Evolutionary conservation across 2,888 invertebrate genomes (phyloP), one percentile per base, ranked within the genome.

Genomic region (Strigamia transsilvanica): DNA sequence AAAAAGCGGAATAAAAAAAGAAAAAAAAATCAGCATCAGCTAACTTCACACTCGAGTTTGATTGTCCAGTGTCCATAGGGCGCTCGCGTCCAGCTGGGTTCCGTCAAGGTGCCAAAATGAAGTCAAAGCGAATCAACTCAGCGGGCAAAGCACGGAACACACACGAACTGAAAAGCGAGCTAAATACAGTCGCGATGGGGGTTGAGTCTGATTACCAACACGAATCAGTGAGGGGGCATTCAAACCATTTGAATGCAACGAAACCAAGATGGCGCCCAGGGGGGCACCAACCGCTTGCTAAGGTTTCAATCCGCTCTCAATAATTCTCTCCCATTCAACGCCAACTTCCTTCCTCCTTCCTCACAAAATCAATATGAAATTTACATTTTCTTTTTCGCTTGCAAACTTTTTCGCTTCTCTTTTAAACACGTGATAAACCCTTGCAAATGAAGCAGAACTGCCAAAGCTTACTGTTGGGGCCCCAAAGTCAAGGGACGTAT

Each of bases 91-190:
- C 9, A 66, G 66, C 66, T 66, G 66, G 2, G 66, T 27, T 66
- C 66, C 66, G 66, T 66, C 66, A 66, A 66, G 66, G 66, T 27
- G 66, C 23, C 66, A 12, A 66, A 66, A 66, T 66, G 27, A 27
- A 66, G 66, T 66, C 66, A 66, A 66, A 66, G 66, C 66, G 66
- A 66, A 66, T 66, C 66, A 66, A 66, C 66, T 66, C 66, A 66
- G 66, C 66, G 66, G 66, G 66, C 32, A 66, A 66, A 66, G 66
- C 66, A 27, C 66, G 66, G 66, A 66, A 66, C 66, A 66, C 66
- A 66, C 66, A 66, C 66, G 66, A 66, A 27, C 27, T 66, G 23
- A 27, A 27, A 66, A 66, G 66, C 66, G 27, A 66, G 27, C 66
- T 13, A 66, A 66, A 66, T 66, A 32, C 10, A 27, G 27, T 27